Base-by-base conservation (phyloP, 1,140 invertebrate species). In the Drosophila jambulina region DNA sequence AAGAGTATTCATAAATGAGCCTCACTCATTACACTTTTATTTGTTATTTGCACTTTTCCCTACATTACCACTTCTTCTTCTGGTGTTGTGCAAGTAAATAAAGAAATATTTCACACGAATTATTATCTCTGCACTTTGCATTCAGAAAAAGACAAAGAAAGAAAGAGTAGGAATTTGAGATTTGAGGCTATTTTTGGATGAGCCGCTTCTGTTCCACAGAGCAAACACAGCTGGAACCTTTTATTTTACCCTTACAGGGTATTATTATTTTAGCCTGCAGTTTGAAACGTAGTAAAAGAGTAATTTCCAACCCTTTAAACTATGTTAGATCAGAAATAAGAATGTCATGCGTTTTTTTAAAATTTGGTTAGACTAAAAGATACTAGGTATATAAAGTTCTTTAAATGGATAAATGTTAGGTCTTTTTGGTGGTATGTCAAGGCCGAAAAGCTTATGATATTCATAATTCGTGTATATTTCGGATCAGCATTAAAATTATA, bases 101-200 rank as follows among this genome's bases (percentile, higher is more conserved):
- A 54, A 77, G 65, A 75, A 80, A 83, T 54, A 80, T 80, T 83
- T 87, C 84, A 78, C 84, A 84, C 80, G 78, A 80, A 88, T 58
- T 60, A 80, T 67, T 72, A 63, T 71, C 62, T 51, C 48, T 68
- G 75, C 75, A 77, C 71, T 77, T 63, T 65, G 60, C 43, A 42
- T n/a, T 40, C 21, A 57, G 40, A 13, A 17, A 56, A 32, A 45
- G 23, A 40, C 13, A 38, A 17, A 19, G 19, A 45, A 0, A 15
- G 21, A 43, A 29, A 32, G 23, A 42, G 57, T 4, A 15, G 6
- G 2, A 25, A 43, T 21, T 38, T 19, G 58, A 36, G 49, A 34
- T 60, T 43, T 29, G 3, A 48, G 46, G 65, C 65, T 83, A 83
- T 83, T 76, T 83, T 83, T 79, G 61, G 45, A 68, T 67, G 64